Evolutionary conservation across 35 echinoderm and acorn worm genomes (phyloP).

Genomic region (Amphiura filiformis): DNA sequence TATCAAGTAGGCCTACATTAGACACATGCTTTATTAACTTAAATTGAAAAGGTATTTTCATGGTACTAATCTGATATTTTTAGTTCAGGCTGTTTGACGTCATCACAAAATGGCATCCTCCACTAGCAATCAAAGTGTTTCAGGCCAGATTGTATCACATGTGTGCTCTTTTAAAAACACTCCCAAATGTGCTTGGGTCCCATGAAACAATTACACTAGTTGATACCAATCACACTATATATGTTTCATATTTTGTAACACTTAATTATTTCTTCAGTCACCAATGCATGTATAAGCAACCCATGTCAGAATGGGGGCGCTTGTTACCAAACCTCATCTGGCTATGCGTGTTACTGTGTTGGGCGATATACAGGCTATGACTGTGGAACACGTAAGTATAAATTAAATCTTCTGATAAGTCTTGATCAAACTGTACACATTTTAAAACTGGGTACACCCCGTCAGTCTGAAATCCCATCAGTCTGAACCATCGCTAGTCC

Average conservation of each 20-base stretch:
- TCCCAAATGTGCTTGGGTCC: not conserved
- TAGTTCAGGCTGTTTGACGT: not conserved
- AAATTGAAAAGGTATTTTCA: too few species aligned
- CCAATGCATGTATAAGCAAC: constrained; percentile 21
- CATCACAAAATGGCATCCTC: not conserved
- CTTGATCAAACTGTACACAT: not conserved
- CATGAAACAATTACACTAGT: not conserved
- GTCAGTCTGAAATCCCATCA: too few species aligned
- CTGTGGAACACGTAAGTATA: constrained; percentile 1
- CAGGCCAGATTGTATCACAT: not conserved
- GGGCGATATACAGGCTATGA: constrained; percentile 12
- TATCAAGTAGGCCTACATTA: too few species aligned
- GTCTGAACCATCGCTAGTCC: too few species aligned
- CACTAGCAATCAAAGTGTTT: not conserved
- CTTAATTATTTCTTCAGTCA: not conserved
- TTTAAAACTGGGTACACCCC: not conserved
- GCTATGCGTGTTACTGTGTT: constrained; percentile 18
- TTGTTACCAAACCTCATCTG: constrained; percentile 16
- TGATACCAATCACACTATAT: not conserved
- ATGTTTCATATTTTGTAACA: not conserved
- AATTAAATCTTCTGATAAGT: not conserved
- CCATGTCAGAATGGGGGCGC: constrained; percentile 34
- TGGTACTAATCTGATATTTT: too few species aligned
- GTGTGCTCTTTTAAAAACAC: not conserved
- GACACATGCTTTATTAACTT: too few species aligned